These are phyloP conservation scores for Rhinoderma darwinii DNA, from an alignment of 2,113 vertebrate genomes.

Conservation along the genomic window DNA sequence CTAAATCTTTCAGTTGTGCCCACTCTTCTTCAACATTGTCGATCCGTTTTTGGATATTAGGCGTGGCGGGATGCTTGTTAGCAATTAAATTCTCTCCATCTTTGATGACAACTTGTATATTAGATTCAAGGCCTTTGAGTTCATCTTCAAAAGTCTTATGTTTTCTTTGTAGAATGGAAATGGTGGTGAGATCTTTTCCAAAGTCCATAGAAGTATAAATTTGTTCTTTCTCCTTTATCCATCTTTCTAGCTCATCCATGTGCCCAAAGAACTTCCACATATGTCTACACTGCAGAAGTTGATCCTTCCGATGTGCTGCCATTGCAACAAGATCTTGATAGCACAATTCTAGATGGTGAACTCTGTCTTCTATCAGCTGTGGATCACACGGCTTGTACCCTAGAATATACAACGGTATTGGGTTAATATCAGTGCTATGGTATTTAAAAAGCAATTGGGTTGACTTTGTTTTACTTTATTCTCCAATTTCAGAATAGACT, in stretches of 20 bases:
- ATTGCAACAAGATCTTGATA: slow-evolving; percentile 83
- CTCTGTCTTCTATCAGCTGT: slow-evolving; percentile 88
- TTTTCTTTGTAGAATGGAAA: slow-evolving; percentile 88
- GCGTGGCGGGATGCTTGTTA: slow-evolving; percentile 77
- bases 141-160: slow-evolving; percentile 92
- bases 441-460: too few species aligned
- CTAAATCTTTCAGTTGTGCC: slow-evolving; percentile 91
- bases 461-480: not conserved
- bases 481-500: not conserved
- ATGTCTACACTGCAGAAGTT: slow-evolving; percentile 85
- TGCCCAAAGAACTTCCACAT: slow-evolving; percentile 96
- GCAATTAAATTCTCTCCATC: slow-evolving; percentile 80
- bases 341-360: slow-evolving; percentile 88
- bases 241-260: slow-evolving; percentile 88
- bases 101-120: slow-evolving; percentile 76
- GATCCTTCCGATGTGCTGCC: slow-evolving; percentile 79
- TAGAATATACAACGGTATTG: slow-evolving; percentile 61
- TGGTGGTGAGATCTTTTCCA: slow-evolving; percentile 91
- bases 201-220: slow-evolving; percentile 92
- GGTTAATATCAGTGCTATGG: not conserved
- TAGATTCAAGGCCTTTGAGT: slow-evolving; percentile 77
- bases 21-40: slow-evolving; percentile 79
- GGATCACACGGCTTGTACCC: slow-evolving; percentile 95
- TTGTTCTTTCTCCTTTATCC: slow-evolving; percentile 96
- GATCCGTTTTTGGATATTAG: slow-evolving; percentile 75